Evolutionary conservation across 2,888 invertebrate species (phyloP), one percentile per base, ranked within the genome.

Genomic region (Eupithecia tripunctaria): DNA sequence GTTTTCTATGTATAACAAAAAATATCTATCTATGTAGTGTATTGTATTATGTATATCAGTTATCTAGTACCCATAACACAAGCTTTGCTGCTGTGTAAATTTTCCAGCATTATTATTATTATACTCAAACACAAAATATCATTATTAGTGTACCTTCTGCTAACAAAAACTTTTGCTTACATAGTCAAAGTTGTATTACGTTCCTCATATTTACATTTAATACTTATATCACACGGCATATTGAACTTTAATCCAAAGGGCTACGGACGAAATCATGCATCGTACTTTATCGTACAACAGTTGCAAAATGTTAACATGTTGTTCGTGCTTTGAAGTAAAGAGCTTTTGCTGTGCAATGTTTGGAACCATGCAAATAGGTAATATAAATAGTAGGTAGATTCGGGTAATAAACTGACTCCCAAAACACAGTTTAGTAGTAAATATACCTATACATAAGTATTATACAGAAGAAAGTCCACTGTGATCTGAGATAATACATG

Each of bases 271-370:
- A 71, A 63, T 36, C 67, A 29, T 36, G 14, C 8, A 63, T 36
- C 12, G 36, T 63, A 3, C 63, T n/a, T n/a, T n/a, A n/a, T 18
- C 21, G 29, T 63, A 36, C 63, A 63, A 32, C 29, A 29, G 27
- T 29, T 63, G 12, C 10, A 32, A 32, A 63, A 63, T 63, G 63
- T 63, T 27, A 29, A 60, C 29, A 60, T 60, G 29, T 32, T 32
- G 62, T 36, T 21, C 36, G 36, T 63, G 29, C 63, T 63, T 63
- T 63, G 63, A 71, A 63, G 56, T 66, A 64, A 71, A 70, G 15
- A 25, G 60, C 51, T 69, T 74, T 70, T 68, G 38, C 67, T 65
- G 25, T 68, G 43, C 25, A 32, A 68, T 68, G 65, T 63, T 66
- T 64, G 14, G 21, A 29, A 29, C 2, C 4, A 29, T 2, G 47